Percentiles rank a stretch among this genome's conserved stretches.
These are phyloP conservation scores for Periphyllus acericola DNA, from an alignment of 2,888 invertebrate species.

Conservation along the genomic window DNA sequence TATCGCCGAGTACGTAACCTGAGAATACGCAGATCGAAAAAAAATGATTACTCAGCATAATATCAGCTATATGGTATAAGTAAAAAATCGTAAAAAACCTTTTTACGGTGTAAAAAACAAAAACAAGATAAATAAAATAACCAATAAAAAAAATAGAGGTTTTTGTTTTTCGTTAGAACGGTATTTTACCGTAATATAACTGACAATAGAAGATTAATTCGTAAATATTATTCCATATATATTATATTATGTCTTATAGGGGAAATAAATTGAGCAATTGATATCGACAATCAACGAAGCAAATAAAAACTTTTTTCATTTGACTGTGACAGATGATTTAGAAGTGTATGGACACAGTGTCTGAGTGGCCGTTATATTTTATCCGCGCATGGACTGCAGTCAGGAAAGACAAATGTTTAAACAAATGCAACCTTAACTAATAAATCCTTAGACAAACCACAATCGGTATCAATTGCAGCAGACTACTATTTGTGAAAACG, in stretches of 20 bases:
- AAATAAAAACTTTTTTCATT: conserved; percentile 4
- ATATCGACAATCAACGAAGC: neutral
- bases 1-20: neutral
- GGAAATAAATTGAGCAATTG: neutral
- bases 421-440: neutral
- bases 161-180: neutral
- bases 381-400: neutral
- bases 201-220: neutral
- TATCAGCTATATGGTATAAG: neutral
- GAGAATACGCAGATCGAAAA: conserved; percentile 3
- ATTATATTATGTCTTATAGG: too few species aligned
- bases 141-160: too few species aligned
- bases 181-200: neutral
- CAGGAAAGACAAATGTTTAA: neutral
- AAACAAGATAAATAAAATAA: neutral
- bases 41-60: conserved; percentile 7
- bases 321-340: neutral
- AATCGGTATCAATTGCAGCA: neutral
- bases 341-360: neutral
- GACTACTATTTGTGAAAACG: neutral
- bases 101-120: neutral
- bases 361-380: too few species aligned
- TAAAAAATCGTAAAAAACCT: neutral
- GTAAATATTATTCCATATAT: neutral
- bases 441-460: neutral